Evolutionary conservation across 1,140 invertebrate species (phyloP), one percentile per base, ranked within the genome.

Genomic region (Leguminivora glycinivorella): DNA sequence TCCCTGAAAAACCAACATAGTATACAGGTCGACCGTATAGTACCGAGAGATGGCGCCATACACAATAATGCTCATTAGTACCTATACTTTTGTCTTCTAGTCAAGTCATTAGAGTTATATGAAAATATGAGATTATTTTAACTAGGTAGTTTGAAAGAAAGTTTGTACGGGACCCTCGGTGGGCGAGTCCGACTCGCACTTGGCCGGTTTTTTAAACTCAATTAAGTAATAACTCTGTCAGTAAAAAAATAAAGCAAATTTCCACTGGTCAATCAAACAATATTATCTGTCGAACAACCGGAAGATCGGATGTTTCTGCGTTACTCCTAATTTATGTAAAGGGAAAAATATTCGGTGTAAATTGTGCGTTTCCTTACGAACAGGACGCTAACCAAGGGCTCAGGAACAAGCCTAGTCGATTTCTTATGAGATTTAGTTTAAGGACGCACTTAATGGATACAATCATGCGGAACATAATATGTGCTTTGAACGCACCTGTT

Each of bases 361-460:
- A 52, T 52, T 52, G 47, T 22, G 47, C 19, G 9, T 22, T 52
- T 52, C 47, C 47, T 52, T 19, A 2, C 47, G n/a, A 17, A 52
- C 47, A 52, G 47, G 47, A 52, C 47, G 47, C 47, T 10, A 10
- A 2, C 19, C 4, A 52, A 52, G 47, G 47, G 10, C 47, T 19
- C 4, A 52, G 47, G 47, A 52, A 52, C 47, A 52, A 22, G 47
- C 17, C 17, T 52, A 0, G 10, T 52, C 47, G 47, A 52, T 52
- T 52, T 52, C 47, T 52, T 52, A 19, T 52, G 47, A 52, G 47
- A 52, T 52, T 52, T 52, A 10, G 17, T 52, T 22, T 52, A 52
- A 52, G 47, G 47, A 52, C 47, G 47, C 2, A 22, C 7, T 22
- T 52, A 52, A 52, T 52, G n/a, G 47, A 19, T 19, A 52, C 17